Conservation (phyloP, 2,113 vertebrate genomes). For the Agelaius phoeniceus region DNA sequence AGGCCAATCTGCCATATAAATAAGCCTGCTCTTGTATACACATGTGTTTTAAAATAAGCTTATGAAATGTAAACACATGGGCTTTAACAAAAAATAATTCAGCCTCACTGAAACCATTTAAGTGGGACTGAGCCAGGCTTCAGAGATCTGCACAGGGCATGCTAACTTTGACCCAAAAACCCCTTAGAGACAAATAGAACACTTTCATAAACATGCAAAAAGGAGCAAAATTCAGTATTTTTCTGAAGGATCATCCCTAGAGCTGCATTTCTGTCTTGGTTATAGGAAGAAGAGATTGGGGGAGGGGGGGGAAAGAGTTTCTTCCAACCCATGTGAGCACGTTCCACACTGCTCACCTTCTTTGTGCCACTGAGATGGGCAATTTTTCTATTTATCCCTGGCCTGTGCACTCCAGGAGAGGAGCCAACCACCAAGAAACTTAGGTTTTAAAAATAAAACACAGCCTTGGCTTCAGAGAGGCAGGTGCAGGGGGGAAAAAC, state of each 20-base stretch:
- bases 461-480: background rate
- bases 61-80: conserved; percentile 26
- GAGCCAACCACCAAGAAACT: background rate
- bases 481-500: conserved; percentile 1
- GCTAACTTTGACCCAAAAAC: background rate
- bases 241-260: background rate
- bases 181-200: background rate
- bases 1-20: background rate
- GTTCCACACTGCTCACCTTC: background rate
- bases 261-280: background rate
- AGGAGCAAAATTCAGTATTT: background rate
- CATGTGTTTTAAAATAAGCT: conserved; percentile 48
- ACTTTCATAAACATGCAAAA: background rate
- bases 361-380: rapidly evolving
- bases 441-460: conserved; percentile 4
- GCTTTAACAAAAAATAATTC: conserved; percentile 21
- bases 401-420: background rate
- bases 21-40: conserved; percentile 12
- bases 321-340: background rate
- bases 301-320: background rate
- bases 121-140: background rate
- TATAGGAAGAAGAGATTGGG: background rate
- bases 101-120: conserved; percentile 1
- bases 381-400: background rate
- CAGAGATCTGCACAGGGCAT: background rate